Evolutionary conservation across 2,888 invertebrate genomes (phyloP), one percentile per base, ranked within the genome.

Genomic region (Drosophila monieri): DNA sequence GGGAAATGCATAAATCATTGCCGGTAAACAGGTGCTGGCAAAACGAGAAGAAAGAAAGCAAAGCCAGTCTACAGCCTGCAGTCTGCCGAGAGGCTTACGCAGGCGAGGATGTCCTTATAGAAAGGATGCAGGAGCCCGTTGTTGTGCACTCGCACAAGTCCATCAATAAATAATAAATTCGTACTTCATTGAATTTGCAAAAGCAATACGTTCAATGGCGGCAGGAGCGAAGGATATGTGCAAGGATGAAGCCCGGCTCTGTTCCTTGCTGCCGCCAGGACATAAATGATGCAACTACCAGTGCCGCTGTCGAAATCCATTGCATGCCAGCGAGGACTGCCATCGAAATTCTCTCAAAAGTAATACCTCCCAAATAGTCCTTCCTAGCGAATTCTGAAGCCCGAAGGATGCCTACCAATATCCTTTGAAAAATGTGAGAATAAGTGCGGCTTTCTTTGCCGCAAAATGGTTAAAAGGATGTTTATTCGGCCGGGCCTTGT

Each of bases 131-230:
- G 32, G 51, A 21, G 52, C 9, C 18, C 18, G 30, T 25, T 52
- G 73, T 43, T 73, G 74, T 69, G 52, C 74, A 68, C 56, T 74
- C 60, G 78, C 74, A 76, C 69, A 74, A 73, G 81, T 80, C 76
- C 56, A 80, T 80, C 80, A 81, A 81, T 84, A 84, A 80, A 80
- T 80, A 84, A 84, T 81, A 80, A 70, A 78, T 78, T 66, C 54
- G 46, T 68, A 73, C 69, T 80, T 80, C 73, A 80, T 84, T 80
- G 78, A 78, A 78, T 84, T 76, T 75, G 77, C 68, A 72, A 70
- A 53, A 57, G 67, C 73, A 81, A 77, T 60, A 72, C 69, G 78
- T 73, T 71, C 49, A 62, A 69, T 73, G 66, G 61, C 21, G 21
- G 21, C 21, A 23, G 21, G 3, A 21, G 21, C 2, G 32, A 3